A percentile compares a stretch with the other conserved stretches of the same genome.
Evolutionary conservation across 2,113 vertebrate genomes (phyloP).

Genomic region (Perognathus longimembris): DNA sequence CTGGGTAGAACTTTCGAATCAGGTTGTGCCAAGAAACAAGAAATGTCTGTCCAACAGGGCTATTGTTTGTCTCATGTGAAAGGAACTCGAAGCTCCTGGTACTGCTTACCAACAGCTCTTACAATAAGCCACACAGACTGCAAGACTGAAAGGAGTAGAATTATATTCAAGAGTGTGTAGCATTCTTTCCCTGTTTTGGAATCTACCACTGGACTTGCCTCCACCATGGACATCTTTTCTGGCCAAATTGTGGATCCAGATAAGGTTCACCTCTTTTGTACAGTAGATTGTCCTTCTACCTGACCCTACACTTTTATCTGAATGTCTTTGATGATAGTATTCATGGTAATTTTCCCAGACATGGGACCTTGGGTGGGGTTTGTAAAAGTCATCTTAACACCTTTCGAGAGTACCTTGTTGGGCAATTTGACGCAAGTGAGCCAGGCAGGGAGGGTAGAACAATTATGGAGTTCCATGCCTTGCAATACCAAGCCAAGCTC

Average conservation of each 20-base stretch:
- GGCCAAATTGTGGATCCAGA: neutral
- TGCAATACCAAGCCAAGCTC: neutral
- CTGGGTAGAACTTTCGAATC: constrained; percentile 66
- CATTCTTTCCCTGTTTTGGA: neutral
- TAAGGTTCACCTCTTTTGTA: neutral
- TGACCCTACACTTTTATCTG: neutral
- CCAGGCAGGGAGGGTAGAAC: neutral
- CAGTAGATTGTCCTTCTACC: neutral
- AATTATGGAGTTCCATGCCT: neutral
- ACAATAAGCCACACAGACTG: constrained; percentile 80
- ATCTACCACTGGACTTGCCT: neutral
- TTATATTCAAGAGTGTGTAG: constrained; percentile 6
- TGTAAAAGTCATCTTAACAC: constrained; percentile 26
- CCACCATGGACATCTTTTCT: neutral
- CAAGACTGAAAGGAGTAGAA: constrained; percentile 17
- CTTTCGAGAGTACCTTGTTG: constrained; percentile 8
- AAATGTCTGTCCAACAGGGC: constrained; percentile 73
- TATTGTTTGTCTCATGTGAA: constrained; percentile 80
- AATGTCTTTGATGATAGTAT: neutral
- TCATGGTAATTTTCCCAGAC: constrained; percentile 35
- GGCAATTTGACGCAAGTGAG: constrained; percentile 52
- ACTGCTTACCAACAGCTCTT: constrained; percentile 75
- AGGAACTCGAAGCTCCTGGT: constrained; percentile 79
- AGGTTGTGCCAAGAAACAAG: constrained; percentile 77
- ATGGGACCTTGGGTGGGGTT: constrained; percentile 37